Percentiles rank a stretch among this genome's conserved stretches.
phyloP scores from a whole-genome alignment of 2,797 vertebrate species.

The Alectoris magna region DNA sequence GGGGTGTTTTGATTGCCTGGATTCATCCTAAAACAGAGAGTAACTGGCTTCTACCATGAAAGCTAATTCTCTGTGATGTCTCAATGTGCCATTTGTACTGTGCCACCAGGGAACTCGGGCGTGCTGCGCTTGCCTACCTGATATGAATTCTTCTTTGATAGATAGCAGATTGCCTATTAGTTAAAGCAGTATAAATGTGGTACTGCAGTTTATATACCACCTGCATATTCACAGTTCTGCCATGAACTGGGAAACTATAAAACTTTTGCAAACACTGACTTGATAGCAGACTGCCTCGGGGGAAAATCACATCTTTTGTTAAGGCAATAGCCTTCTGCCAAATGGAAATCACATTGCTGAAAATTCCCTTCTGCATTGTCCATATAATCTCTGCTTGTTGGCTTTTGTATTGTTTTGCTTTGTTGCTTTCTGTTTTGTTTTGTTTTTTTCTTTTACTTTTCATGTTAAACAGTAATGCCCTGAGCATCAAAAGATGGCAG shows the following conservation, averaged over 20 bases:
- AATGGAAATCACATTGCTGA: background rate
- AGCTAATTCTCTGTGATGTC: constrained; percentile 47
- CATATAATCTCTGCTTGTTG: background rate
- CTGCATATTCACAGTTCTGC: constrained; percentile 19
- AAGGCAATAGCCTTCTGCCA: constrained; percentile 2
- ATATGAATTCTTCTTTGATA: constrained; percentile 42
- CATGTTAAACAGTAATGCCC: constrained; percentile 1
- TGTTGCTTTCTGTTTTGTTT: background rate
- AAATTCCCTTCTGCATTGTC: constrained; percentile 12
- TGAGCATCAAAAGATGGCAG: background rate
- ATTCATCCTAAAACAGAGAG: constrained; percentile 11
- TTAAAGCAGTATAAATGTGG: constrained; percentile 33
- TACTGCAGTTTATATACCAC: constrained; percentile 23
- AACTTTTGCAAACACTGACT: constrained; percentile 42
- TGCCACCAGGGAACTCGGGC: constrained; percentile 23
- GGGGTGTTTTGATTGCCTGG: constrained; percentile 10
- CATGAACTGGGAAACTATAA: background rate
- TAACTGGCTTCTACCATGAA: background rate
- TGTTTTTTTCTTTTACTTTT: background rate
- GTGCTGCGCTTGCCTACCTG: constrained; percentile 5
- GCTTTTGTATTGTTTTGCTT: background rate
- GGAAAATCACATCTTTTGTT: constrained; percentile 37
- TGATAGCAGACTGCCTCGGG: constrained; percentile 22
- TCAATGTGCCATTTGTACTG: constrained; percentile 26
- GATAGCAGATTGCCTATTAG: constrained; percentile 65